A percentile compares a stretch with the other conserved stretches of the same genome.
Evolutionary conservation across 2,797 vertebrate genomes (phyloP).

Genomic region (Takifugu ocellatus): DNA sequence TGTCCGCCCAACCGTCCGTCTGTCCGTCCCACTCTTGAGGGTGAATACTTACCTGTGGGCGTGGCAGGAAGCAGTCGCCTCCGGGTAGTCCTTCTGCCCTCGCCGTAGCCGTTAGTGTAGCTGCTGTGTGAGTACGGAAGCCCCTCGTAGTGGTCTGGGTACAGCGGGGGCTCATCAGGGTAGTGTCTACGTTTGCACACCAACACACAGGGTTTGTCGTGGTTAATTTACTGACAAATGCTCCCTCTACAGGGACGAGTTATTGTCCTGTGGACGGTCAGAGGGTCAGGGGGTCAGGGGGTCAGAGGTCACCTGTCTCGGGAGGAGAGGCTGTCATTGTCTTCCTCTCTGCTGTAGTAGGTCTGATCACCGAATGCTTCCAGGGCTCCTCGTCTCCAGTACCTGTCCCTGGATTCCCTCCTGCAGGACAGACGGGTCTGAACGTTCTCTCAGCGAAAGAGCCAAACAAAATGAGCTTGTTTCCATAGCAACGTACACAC

Average conservation of each 20-base stretch:
- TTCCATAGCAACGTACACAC: not conserved
- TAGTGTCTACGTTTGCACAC: slow-evolving; percentile 34
- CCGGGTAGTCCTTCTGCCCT: slow-evolving; percentile 56
- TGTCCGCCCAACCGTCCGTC: too few relatives aligned
- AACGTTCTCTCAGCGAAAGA: not conserved
- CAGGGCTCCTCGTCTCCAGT: slow-evolving; percentile 54
- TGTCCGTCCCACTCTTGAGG: too few relatives aligned
- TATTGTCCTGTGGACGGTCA: too few relatives aligned
- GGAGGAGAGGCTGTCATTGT: slow-evolving; percentile 59
- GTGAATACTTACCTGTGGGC: slow-evolving; percentile 74
- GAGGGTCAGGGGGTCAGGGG: too few relatives aligned
- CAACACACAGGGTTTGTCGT: not conserved
- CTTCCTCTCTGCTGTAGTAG: slow-evolving; percentile 72
- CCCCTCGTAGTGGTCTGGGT: slow-evolving; percentile 56
- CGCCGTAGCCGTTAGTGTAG: slow-evolving; percentile 52
- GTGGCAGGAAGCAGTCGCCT: slow-evolving; percentile 87
- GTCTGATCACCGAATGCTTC: slow-evolving; percentile 55
- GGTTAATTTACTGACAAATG: too few relatives aligned
- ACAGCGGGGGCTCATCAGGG: slow-evolving; percentile 46
- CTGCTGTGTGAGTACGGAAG: slow-evolving; percentile 51
- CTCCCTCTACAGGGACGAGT: too few relatives aligned
- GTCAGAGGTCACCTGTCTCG: slow-evolving; percentile 54
- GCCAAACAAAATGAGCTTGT: not conserved
- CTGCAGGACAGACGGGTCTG: slow-evolving; percentile 23
- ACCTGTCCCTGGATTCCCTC: slow-evolving; percentile 55